phyloP scores from a whole-genome alignment of 1,140 invertebrate species.

The Himalopsyche phryganea region DNA sequence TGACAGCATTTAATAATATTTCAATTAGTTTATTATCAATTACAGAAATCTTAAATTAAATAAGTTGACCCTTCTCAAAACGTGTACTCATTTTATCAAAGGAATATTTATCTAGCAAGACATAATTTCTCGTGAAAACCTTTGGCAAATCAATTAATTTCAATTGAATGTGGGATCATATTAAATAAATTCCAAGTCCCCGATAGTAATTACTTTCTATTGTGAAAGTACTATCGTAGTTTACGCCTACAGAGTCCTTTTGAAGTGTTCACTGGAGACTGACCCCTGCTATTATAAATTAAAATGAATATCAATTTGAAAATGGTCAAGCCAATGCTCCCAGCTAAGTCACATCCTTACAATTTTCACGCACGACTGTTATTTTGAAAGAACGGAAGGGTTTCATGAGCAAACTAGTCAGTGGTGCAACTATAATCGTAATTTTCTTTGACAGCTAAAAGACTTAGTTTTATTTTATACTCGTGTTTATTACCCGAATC shows the following conservation, averaged over 20 bases:
- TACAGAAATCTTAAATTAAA: no score
- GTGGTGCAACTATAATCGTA: no score
- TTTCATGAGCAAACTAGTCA: no score
- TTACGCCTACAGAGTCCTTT: slow-evolving; percentile 26
- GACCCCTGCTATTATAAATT: slow-evolving; percentile 32
- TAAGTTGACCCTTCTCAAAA: no score
- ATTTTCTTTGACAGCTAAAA: no score
- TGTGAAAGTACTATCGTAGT: slow-evolving; percentile 34
- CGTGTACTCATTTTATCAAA: no score
- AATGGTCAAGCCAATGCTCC: slow-evolving; percentile 23
- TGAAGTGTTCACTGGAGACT: slow-evolving; percentile 21
- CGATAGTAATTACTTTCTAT: slow-evolving; percentile 29
- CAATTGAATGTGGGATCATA: slow-evolving; percentile 18
- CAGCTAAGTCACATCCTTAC: slow-evolving; percentile 1
- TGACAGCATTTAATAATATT: no score
- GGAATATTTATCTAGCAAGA: no score
- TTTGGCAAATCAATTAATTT: slow-evolving; percentile 33
- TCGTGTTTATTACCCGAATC: no score
- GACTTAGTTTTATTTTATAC: no score
- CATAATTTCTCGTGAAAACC: no score
- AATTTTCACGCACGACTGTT: slow-evolving; percentile 23
- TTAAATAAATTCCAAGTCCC: slow-evolving; percentile 21
- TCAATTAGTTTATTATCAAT: no score
- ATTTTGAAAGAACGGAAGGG: neutral
- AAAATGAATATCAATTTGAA: slow-evolving; percentile 31